Conservation (phyloP, 1,140 invertebrate species). For the Apocrypta bakeri region DNA sequence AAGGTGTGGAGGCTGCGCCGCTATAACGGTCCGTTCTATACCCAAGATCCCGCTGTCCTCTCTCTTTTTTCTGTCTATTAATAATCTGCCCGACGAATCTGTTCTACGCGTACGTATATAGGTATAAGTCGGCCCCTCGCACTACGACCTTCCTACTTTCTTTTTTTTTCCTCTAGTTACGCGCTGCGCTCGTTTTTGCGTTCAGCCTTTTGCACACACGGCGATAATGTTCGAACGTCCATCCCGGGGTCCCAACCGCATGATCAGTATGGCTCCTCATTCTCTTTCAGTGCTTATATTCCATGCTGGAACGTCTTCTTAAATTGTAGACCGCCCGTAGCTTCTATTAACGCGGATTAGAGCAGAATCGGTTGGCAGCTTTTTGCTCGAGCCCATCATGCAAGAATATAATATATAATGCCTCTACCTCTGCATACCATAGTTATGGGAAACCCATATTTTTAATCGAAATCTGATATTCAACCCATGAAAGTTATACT, state of each 20-base stretch:
- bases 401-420: too few species aligned
- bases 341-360: conserved; percentile 23
- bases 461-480: too few species aligned
- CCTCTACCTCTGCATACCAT: too few species aligned
- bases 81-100: conserved; percentile 30
- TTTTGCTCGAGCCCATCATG: too few species aligned
- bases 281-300: not conserved
- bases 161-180: not conserved
- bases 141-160: not conserved
- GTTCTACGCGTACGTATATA: not conserved
- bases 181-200: not conserved
- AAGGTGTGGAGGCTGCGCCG: conserved; percentile 28
- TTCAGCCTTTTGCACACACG: not conserved
- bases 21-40: conserved; percentile 31
- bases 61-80: conserved; percentile 34
- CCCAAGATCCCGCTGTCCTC: not conserved
- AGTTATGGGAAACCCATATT: too few species aligned
- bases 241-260: not conserved
- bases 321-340: conserved; percentile 3
- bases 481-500: too few species aligned
- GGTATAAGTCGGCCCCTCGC: not conserved
- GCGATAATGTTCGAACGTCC: conserved; percentile 35
- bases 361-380: conserved; percentile 47
- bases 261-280: not conserved
- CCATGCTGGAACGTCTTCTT: conserved; percentile 1